A percentile compares a stretch with the other conserved stretches of the same genome.
Evolutionary conservation across 2,797 vertebrate species (phyloP).

Genomic region (Macrochelys suwanniensis): DNA sequence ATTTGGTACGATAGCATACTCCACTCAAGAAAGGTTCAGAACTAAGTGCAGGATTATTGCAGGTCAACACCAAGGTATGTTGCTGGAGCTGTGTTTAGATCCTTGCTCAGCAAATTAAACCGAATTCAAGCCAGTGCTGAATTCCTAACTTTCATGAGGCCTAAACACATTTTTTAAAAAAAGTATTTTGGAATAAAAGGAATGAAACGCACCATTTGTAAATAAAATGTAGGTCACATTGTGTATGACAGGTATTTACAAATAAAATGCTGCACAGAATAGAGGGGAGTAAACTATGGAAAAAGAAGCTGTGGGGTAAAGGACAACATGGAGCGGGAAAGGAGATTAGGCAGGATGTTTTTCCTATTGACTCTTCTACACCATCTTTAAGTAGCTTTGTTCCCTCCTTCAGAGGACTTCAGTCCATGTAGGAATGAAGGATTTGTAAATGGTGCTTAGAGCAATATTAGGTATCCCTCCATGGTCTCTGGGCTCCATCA

Average conservation of each 20-base stretch:
- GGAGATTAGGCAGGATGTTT: not conserved
- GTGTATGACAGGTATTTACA: not conserved
- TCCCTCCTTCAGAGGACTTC: not conserved
- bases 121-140: accelerated
- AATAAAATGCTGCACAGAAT: not conserved
- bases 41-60: not conserved
- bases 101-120: not conserved
- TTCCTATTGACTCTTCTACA: accelerated
- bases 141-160: not conserved
- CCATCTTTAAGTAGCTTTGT: not conserved
- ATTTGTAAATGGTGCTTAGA: accelerated
- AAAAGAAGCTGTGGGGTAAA: accelerated
- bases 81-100: not conserved
- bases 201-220: not conserved
- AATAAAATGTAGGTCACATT: not conserved
- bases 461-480: not conserved
- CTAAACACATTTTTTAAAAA: not conserved
- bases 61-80: not conserved
- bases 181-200: not conserved
- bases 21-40: accelerated
- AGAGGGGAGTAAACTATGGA: not conserved
- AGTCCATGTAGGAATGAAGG: accelerated
- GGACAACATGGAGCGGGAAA: not conserved
- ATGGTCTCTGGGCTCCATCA: accelerated
- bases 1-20: not conserved